phyloP scores from a whole-genome alignment of 37 sponge, comb jelly and placozoan genomes.

The Hexactinellida sp. region DNA sequence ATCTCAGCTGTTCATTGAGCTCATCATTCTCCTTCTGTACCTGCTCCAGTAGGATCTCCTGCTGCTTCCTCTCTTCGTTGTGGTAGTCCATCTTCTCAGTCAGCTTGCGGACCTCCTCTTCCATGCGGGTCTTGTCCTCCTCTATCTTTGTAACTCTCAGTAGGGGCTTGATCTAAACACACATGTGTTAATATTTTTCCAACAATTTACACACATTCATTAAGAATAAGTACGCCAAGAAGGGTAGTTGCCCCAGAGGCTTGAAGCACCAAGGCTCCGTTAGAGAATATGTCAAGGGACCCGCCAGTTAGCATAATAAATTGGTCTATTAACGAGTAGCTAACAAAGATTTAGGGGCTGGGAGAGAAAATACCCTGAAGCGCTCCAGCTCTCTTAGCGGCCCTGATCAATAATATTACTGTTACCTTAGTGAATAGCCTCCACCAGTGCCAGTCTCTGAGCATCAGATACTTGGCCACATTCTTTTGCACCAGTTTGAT shows the following conservation, averaged over 20 bases:
- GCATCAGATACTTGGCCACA: conserved; percentile 83
- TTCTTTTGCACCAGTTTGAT: conserved; percentile 90
- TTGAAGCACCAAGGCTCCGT: too few species aligned
- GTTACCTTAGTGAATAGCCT: conserved; percentile 84
- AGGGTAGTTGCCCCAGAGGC: too few species aligned
- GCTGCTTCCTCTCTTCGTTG: conserved; percentile 34
- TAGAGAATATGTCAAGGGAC: too few species aligned
- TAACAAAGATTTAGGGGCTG: background rate
- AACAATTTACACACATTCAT: too few species aligned
- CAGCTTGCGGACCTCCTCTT: conserved; percentile 72
- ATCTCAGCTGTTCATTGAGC: conserved; percentile 69
- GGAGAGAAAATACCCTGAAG: background rate
- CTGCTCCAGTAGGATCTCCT: conserved; percentile 37
- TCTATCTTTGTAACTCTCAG: conserved; percentile 87
- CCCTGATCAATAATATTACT: background rate
- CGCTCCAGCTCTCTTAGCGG: background rate
- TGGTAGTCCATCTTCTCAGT: conserved; percentile 66
- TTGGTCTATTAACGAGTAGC: background rate
- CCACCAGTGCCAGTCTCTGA: conserved; percentile 99
- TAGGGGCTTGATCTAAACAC: conserved; percentile 70
- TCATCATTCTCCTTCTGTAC: conserved; percentile 24
- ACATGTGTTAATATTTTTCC: too few species aligned
- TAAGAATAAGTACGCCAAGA: too few species aligned
- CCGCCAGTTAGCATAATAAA: background rate
- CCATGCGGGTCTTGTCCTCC: conserved; percentile 78